phyloP scores from a whole-genome alignment of 1,140 invertebrate species.

The Drosophila paulistorum region DNA sequence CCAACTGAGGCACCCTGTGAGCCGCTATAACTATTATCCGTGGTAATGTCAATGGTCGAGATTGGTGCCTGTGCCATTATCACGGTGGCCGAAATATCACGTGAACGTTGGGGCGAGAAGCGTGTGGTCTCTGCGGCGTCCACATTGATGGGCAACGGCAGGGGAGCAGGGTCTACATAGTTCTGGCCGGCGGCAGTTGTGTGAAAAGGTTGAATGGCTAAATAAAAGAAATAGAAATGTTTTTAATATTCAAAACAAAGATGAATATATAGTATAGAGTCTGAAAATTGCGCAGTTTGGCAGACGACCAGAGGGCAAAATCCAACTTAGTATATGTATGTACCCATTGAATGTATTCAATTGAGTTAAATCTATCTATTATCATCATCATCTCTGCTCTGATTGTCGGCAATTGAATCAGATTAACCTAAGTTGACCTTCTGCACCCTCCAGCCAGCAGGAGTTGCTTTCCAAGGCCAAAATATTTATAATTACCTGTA shows the following conservation, averaged over 20 bases:
- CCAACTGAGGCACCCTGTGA: neutral
- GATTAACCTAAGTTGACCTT: constrained; percentile 47
- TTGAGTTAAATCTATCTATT: constrained; percentile 44
- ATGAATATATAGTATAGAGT: constrained; percentile 16
- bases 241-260: constrained; percentile 17
- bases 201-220: constrained; percentile 47
- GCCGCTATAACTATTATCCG: constrained; percentile 47
- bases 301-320: constrained; percentile 29
- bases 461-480: neutral
- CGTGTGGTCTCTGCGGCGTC: constrained; percentile 86
- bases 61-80: constrained; percentile 83
- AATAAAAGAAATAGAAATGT: constrained; percentile 9
- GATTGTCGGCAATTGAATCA: constrained; percentile 34
- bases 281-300: constrained; percentile 48
- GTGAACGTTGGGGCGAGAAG: constrained; percentile 86
- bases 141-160: constrained; percentile 84
- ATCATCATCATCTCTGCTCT: constrained; percentile 17
- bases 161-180: constrained; percentile 50
- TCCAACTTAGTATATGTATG: constrained; percentile 17
- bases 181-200: constrained; percentile 35
- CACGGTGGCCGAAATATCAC: constrained; percentile 86
- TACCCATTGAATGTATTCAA: constrained; percentile 9
- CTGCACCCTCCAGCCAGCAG: constrained; percentile 1
- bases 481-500: constrained; percentile 32
- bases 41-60: constrained; percentile 66